These are phyloP conservation scores for Syrrhaptes paradoxus DNA, from an alignment of 2,113 vertebrate genomes.

Conservation along the genomic window DNA sequence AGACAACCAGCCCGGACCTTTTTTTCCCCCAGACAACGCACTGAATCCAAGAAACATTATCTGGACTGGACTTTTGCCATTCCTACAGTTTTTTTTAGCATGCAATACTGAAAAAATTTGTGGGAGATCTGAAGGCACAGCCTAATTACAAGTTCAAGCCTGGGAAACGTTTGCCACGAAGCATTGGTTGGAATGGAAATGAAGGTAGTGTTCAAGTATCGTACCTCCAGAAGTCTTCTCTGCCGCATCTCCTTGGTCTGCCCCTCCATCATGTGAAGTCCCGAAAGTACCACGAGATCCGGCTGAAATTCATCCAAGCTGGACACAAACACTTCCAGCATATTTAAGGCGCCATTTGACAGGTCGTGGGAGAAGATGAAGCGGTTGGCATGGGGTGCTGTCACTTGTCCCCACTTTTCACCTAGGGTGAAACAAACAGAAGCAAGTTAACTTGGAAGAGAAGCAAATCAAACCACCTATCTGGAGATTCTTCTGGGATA, in stretches of 20 bases:
- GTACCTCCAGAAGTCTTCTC: constrained; percentile 88
- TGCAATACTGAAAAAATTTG: background rate
- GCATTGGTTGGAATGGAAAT: background rate
- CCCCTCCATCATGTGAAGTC: constrained; percentile 99
- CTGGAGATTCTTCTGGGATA: background rate
- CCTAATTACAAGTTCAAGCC: background rate
- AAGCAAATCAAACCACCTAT: background rate
- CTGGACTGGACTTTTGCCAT: background rate
- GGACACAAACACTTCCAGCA: constrained; percentile 89
- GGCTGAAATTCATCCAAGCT: constrained; percentile 95
- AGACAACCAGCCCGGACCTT: background rate
- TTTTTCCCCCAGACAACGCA: background rate
- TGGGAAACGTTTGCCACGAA: background rate
- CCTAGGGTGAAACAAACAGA: constrained; percentile 69
- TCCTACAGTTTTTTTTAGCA: background rate
- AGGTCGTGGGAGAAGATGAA: constrained; percentile 98
- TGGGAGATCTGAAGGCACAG: background rate
- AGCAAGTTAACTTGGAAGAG: background rate
- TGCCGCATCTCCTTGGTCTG: constrained; percentile 85
- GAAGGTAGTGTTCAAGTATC: background rate
- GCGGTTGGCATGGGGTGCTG: constrained; percentile 91
- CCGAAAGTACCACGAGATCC: constrained; percentile 93
- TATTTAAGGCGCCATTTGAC: constrained; percentile 91
- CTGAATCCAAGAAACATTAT: background rate
- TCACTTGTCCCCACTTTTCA: constrained; percentile 86